phyloP scores from a whole-genome alignment of 2,888 invertebrate species.

The Dysmachus trigonus region DNA sequence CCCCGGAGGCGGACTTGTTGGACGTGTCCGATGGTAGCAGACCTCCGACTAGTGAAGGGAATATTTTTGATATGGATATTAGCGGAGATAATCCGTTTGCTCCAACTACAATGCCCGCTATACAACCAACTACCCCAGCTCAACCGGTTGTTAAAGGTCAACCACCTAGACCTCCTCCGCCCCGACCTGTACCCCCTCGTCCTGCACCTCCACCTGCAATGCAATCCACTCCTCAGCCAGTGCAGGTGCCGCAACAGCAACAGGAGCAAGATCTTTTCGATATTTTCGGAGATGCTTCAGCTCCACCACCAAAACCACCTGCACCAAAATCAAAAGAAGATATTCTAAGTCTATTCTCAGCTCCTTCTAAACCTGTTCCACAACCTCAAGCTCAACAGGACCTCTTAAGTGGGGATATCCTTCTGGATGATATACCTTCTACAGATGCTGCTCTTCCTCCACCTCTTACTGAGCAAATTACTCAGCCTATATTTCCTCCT shows the following conservation, averaged over 20 bases:
- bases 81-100: slow-evolving; percentile 61
- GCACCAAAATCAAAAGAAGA: slow-evolving; percentile 69
- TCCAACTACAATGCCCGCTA: slow-evolving; percentile 65
- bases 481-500: slow-evolving; percentile 43
- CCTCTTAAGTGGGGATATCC: slow-evolving; percentile 69
- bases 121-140: slow-evolving; percentile 65
- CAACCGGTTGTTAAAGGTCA: slow-evolving; percentile 54
- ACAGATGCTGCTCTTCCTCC: slow-evolving; percentile 42
- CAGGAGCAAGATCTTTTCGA: slow-evolving; percentile 69
- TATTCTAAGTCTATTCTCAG: slow-evolving; percentile 69
- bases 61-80: slow-evolving; percentile 54
- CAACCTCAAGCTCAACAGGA: slow-evolving; percentile 64
- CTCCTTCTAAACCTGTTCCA: slow-evolving; percentile 62
- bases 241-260: slow-evolving; percentile 46
- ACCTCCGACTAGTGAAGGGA: slow-evolving; percentile 57
- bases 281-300: slow-evolving; percentile 63
- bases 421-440: slow-evolving; percentile 52
- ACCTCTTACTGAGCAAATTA: slow-evolving; percentile 20
- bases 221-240: not conserved
- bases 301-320: slow-evolving; percentile 67
- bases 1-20: slow-evolving; percentile 75
- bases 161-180: slow-evolving; percentile 58
- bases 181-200: slow-evolving; percentile 60
- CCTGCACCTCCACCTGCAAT: slow-evolving; percentile 58
- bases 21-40: slow-evolving; percentile 68